Percentiles rank a stretch among this genome's conserved stretches.
Conservation (phyloP, 2,113 vertebrate species). For the Illadopsis cleaveri region DNA sequence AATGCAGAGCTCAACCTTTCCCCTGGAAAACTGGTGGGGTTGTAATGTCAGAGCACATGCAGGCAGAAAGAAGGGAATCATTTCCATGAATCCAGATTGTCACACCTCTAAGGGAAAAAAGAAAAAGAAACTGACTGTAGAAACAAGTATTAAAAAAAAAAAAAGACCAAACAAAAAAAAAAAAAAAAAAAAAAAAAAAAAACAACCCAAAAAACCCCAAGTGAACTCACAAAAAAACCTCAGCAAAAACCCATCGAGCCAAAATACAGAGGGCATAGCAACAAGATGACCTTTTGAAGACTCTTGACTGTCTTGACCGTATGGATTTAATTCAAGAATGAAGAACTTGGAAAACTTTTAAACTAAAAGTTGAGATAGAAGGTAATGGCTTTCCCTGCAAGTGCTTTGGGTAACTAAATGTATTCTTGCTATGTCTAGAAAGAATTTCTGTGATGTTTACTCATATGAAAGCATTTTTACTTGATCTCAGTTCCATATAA, state of each 20-base stretch:
- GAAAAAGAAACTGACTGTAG: not conserved
- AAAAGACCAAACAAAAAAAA: not conserved
- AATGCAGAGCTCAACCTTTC: not conserved
- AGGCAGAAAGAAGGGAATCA: not conserved
- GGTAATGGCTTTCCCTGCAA: accelerated
- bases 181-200: not conserved
- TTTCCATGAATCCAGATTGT: not conserved
- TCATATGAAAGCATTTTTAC: not conserved
- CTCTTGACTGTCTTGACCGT: not conserved
- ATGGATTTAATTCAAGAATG: not conserved
- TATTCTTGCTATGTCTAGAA: not conserved
- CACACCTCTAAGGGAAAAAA: not conserved
- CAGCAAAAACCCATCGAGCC: not conserved
- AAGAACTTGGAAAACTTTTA: not conserved
- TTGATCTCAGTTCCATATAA: not conserved
- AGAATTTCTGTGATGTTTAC: not conserved
- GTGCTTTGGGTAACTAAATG: not conserved
- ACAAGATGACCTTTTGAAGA: not conserved
- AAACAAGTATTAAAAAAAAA: not conserved
- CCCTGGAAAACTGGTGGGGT: not conserved
- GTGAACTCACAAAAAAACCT: not conserved
- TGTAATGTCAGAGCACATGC: not conserved
- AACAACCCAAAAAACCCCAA: not conserved
- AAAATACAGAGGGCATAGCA: not conserved
- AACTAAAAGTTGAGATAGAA: not conserved